A percentile compares a stretch with the other conserved stretches of the same genome.
phyloP scores from a whole-genome alignment of 23 tunicate genomes.

The Botrylloides violaceus region DNA sequence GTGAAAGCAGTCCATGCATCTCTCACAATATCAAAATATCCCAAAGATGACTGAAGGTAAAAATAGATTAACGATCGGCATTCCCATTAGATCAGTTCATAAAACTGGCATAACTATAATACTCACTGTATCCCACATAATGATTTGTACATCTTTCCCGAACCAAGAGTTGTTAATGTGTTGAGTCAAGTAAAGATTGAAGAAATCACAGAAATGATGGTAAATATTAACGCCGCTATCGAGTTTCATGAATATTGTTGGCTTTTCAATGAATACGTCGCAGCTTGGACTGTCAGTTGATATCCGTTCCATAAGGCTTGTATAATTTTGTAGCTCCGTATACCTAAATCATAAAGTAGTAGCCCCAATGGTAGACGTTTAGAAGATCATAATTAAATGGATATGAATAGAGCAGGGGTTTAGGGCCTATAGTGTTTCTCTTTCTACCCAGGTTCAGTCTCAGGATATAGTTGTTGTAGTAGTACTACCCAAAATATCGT shows the following conservation, averaged over 20 bases:
- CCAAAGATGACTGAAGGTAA: conserved; percentile 13
- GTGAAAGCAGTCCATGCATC: conserved; percentile 77
- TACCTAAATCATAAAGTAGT: conserved; percentile 30
- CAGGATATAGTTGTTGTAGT: too few species aligned
- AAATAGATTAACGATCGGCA: neutral
- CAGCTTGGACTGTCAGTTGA: conserved; percentile 12
- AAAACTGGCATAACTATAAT: too few species aligned
- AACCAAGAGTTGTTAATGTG: conserved; percentile 69
- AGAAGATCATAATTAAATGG: too few species aligned
- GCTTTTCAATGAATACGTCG: conserved; percentile 48
- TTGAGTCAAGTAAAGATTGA: conserved; percentile 86
- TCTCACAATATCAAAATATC: conserved; percentile 60
- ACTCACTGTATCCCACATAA: conserved; percentile 95
- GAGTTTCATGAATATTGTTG: conserved; percentile 79
- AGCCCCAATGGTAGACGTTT: neutral
- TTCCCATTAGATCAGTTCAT: neutral
- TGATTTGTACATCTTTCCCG: conserved; percentile 46
- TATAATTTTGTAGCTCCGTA: conserved; percentile 70
- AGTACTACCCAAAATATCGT: too few species aligned
- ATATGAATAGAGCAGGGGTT: too few species aligned
- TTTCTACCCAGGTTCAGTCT: too few species aligned
- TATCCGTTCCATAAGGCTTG: conserved; percentile 13
- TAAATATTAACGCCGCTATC: conserved; percentile 88
- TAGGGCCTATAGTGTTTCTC: too few species aligned
- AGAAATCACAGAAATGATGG: conserved; percentile 95